These are phyloP conservation scores for Zaprionus vittiger DNA, from an alignment of 1,140 invertebrate genomes.

Conservation along the genomic window DNA sequence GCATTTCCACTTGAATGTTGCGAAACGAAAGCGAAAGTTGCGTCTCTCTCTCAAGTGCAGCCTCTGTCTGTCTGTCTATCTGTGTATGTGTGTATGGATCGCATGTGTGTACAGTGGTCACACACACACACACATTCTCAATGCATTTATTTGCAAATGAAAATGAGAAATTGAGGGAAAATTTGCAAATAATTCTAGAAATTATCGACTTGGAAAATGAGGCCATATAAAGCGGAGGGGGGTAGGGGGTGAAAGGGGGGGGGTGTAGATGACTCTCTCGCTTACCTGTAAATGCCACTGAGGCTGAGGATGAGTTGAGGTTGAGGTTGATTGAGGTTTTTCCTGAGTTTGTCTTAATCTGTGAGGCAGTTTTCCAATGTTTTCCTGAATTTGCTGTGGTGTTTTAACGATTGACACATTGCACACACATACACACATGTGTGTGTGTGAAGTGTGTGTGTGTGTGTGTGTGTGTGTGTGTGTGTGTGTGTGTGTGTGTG, in stretches of 20 bases:
- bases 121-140: not conserved
- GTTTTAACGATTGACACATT: slow-evolving; percentile 11
- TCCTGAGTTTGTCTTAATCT: not conserved
- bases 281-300: slow-evolving; percentile 40
- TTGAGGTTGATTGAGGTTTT: slow-evolving; percentile 22
- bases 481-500: not conserved
- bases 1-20: not conserved
- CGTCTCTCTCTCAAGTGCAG: not conserved
- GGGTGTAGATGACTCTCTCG: not conserved
- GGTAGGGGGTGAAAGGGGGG: not conserved
- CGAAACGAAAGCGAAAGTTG: slow-evolving; percentile 33
- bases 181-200: too few species aligned
- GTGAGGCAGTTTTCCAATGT: too few species aligned
- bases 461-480: not conserved
- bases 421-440: not conserved
- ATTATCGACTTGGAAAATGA: not conserved
- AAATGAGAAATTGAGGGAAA: not conserved
- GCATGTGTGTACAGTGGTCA: slow-evolving; percentile 2
- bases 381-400: slow-evolving; percentile 16
- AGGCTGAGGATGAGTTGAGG: slow-evolving; percentile 11
- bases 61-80: not conserved
- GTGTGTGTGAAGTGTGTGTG: not conserved
- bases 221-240: not conserved
- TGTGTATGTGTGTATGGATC: not conserved
- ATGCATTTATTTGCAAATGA: not conserved